Base-by-base conservation (phyloP, 2,113 vertebrate genomes). In the Nesoenas mayeri region DNA sequence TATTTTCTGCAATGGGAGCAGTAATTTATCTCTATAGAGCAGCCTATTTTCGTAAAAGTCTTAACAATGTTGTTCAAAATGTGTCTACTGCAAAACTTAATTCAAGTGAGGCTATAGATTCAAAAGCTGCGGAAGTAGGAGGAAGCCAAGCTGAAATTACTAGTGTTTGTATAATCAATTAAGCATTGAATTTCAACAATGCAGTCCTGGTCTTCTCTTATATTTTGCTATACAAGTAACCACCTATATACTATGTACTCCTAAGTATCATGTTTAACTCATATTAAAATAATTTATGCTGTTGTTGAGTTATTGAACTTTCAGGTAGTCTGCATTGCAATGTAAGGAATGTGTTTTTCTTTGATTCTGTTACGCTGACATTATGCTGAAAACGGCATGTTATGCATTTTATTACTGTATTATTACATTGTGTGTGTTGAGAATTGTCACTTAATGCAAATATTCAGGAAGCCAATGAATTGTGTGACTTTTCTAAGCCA, bases 221-320 rank as follows among this genome's bases (percentile, higher is more conserved):
- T 6, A 42, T 60, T 89, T 79, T 66, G 15, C 17, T 64, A 10
- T 54, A 26, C 19, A 65, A 93, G 12, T 56, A 70, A 32, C 85
- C 18, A 32, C 73, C 71, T 29, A 3, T 29, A 3, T 0, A 0
- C 13, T 47, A 10, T 42, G 15, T 57, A 89, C 19, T 83, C 22
- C n/a, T 36, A 89, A 64, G 67, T 69, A 57, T 54, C 93, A 92
- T 79, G 38, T 82, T 93, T 89, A 56, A 93, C 82, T 88, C 89
- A 81, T 77, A 42, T 51, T 28, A 75, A 31, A 60, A 69, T 69
- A 90, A 85, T 95, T 78, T 92, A 93, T 85, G 19, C 14, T 78
- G 16, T 42, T 94, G 67, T 42, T 94, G 67, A 90, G 93, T 91
- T 86, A 83, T 91, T 92, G 91, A 88, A n/a, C 54, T 56, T 94